Conservation (phyloP, 2,113 vertebrate species). For the Rhinoderma darwinii region DNA sequence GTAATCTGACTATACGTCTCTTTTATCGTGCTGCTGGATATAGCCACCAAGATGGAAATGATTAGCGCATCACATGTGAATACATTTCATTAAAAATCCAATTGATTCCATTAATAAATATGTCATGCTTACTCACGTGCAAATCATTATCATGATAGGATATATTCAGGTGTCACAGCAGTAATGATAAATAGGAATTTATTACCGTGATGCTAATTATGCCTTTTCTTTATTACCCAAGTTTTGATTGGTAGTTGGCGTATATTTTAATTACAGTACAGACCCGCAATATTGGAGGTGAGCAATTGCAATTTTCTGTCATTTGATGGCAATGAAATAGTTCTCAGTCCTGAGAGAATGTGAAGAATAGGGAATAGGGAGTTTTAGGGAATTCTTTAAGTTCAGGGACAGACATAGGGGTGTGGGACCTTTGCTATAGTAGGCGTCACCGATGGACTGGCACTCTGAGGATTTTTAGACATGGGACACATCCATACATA, state of each 20-base stretch:
- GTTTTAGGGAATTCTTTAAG: background rate
- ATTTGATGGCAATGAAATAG: background rate
- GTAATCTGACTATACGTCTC: constrained; percentile 34
- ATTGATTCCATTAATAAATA: constrained; percentile 54
- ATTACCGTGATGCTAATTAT: constrained; percentile 48
- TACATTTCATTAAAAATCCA: constrained; percentile 55
- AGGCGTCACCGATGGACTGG: background rate
- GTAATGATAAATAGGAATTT: constrained; percentile 45
- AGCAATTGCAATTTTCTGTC: background rate
- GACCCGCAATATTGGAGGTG: background rate
- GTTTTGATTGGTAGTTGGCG: background rate
- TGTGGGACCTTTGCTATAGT: too few relatives aligned
- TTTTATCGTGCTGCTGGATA: constrained; percentile 24
- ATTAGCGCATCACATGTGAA: constrained; percentile 37
- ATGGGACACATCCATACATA: background rate
- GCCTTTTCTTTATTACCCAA: constrained; percentile 12
- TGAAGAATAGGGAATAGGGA: background rate
- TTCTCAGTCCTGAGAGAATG: background rate
- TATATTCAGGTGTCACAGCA: constrained; percentile 47
- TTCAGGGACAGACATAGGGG: too few relatives aligned
- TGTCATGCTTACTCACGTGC: constrained; percentile 44
- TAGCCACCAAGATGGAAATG: constrained; percentile 29
- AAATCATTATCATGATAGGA: constrained; percentile 48
- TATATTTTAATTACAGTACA: constrained; percentile 37
- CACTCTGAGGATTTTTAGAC: background rate